These are phyloP conservation scores for Strix aluco DNA, from an alignment of 2,113 vertebrate genomes.

Conservation along the genomic window DNA sequence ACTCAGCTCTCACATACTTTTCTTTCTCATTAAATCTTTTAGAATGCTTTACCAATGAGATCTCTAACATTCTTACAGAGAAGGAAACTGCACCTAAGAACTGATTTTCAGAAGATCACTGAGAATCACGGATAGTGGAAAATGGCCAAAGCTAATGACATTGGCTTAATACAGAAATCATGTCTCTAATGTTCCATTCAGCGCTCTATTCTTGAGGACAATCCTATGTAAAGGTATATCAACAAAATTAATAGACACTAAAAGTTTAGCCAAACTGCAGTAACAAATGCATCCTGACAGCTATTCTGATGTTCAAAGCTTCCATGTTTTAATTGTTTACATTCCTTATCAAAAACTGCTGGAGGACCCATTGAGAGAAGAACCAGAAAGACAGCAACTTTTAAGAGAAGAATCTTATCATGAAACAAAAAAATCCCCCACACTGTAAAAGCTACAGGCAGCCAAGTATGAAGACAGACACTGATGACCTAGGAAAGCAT, in stretches of 20 bases:
- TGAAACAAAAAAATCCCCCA: not conserved
- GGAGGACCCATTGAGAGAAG: not conserved
- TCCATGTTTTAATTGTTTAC: not conserved
- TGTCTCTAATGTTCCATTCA: not conserved
- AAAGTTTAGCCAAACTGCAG: not conserved
- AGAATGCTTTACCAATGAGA: not conserved
- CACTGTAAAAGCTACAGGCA: not conserved
- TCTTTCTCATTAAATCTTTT: not conserved
- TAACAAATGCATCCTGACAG: not conserved
- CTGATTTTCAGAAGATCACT: not conserved
- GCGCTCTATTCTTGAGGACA: not conserved
- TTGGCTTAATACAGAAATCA: not conserved
- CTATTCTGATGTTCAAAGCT: not conserved
- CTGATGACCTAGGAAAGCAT: not conserved
- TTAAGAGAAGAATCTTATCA: not conserved
- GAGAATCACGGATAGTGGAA: not conserved
- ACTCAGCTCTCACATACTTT: not conserved
- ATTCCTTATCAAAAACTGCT: not conserved
- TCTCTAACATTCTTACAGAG: not conserved
- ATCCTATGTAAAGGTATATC: not conserved
- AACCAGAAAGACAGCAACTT: not conserved
- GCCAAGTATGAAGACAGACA: not conserved
- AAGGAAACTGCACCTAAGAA: not conserved
- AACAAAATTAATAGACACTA: not conserved
- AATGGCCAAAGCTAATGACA: not conserved